phyloP scores from a whole-genome alignment of 2,797 vertebrate genomes.

The Chloroceryle amazona region DNA sequence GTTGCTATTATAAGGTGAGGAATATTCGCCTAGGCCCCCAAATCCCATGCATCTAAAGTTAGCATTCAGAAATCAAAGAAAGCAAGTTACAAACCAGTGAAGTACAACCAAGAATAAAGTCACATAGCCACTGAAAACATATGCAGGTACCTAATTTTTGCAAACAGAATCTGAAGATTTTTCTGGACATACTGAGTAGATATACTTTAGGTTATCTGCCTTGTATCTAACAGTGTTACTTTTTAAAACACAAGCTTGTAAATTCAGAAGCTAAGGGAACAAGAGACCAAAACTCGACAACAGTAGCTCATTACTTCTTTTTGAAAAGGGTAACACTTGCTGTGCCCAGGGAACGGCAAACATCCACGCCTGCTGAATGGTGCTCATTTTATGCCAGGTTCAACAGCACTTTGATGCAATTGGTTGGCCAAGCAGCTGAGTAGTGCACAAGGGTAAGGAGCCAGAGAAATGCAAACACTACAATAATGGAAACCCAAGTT shows the following conservation, averaged over 20 bases:
- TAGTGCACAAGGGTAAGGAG: too few species aligned
- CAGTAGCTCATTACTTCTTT: not conserved
- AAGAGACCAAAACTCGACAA: not conserved
- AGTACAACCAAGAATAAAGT: not conserved
- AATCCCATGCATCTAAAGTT: not conserved
- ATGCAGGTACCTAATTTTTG: not conserved
- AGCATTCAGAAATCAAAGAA: not conserved
- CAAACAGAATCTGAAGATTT: not conserved
- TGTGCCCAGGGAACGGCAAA: too few species aligned
- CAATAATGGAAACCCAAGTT: not conserved
- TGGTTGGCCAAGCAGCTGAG: too few species aligned
- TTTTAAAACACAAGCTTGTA: not conserved
- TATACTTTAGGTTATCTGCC: not conserved
- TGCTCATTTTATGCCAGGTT: too few species aligned
- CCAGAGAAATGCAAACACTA: not conserved
- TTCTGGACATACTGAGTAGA: not conserved
- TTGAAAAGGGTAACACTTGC: not conserved
- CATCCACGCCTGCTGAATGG: too few species aligned
- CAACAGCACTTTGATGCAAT: too few species aligned
- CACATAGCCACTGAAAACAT: not conserved
- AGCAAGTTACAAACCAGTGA: not conserved
- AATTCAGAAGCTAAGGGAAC: not conserved
- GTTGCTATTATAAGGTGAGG: not conserved
- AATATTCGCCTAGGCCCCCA: not conserved
- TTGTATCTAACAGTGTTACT: not conserved